Base-by-base conservation (phyloP, 2,797 vertebrate genomes). In the Melanotaenia parkinsoni region DNA sequence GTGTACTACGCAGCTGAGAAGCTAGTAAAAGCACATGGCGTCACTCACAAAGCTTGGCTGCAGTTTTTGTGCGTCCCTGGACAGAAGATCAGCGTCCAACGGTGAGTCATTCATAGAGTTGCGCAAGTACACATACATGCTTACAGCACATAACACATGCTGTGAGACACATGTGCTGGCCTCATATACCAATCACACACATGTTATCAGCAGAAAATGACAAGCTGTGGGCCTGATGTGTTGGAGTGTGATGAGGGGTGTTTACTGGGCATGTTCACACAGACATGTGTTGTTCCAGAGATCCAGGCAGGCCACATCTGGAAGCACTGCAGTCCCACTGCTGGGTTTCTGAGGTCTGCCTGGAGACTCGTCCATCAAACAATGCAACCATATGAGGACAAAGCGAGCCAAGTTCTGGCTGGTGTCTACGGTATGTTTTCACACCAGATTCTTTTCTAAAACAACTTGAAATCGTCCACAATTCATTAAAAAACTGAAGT, bases 231-330 rank as follows among this genome's bases (percentile, higher is more conserved):
- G 28, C 6, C 56, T 64, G 67, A 65, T 53, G 74, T 75, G 75
- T 50, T 12, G 38, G 58, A 50, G 65, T 67, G 69, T 61, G 84
- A 74, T 75, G 54, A 65, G 47, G 81, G 75, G 63, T 70, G 74
- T 83, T 76, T 77, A 74, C 79, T 22, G n/a, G 43, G 68, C 63
- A 24, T 71, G 51, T 87, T 87, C 83, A 67, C 89, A 57, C 13
- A 30, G 78, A 63, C 61, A 83, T 85, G 83, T 66, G 84, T 69
- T 66, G 57, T 67, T 83, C 33, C 77, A 80, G 72, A 71, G 74
- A 74, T 66, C 67, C 45, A 71, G 71, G 70, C 75, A 58, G 77
- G 72, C 76, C 84, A 91, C 93, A 94, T 94, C 94, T 95, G 93
- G 91, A 94, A 93, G 82, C 83, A 86, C 80, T 91, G 88, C 72